Evolutionary conservation across 2,888 invertebrate species (phyloP).

Genomic region (Uropetala carovei): DNA sequence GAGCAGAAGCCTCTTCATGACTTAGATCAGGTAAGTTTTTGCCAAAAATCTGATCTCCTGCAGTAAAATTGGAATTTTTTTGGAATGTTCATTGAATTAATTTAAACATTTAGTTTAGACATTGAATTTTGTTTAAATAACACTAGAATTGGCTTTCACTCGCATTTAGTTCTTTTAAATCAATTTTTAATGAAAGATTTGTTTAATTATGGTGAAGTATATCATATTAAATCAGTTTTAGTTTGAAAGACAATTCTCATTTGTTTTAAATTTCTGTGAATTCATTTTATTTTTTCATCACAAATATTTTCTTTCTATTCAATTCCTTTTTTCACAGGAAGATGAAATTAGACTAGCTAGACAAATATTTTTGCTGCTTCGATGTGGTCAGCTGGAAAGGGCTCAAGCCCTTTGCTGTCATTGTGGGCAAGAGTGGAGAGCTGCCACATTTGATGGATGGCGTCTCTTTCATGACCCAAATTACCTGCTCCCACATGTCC

Average conservation of each 20-base stretch:
- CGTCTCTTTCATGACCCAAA: slow-evolving; percentile 91
- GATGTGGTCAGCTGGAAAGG: slow-evolving; percentile 91
- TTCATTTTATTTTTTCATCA: not conserved
- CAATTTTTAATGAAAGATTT: too few relatives aligned
- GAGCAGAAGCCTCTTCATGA: slow-evolving; percentile 89
- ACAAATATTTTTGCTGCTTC: slow-evolving; percentile 84
- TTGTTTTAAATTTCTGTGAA: not conserved
- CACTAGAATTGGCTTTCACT: too few relatives aligned
- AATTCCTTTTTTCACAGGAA: slow-evolving; percentile 75
- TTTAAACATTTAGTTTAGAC: too few relatives aligned
- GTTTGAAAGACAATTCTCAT: not conserved
- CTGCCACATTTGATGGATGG: slow-evolving; percentile 94
- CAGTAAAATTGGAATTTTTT: too few relatives aligned
- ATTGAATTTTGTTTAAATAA: too few relatives aligned
- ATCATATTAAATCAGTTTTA: not conserved
- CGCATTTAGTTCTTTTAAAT: too few relatives aligned
- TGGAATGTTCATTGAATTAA: too few relatives aligned
- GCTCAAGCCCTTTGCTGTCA: slow-evolving; percentile 90
- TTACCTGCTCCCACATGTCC: slow-evolving; percentile 75
- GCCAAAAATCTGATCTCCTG: not conserved
- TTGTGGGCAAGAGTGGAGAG: slow-evolving; percentile 94
- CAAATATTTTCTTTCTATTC: not conserved
- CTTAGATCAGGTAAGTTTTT: slow-evolving; percentile 80
- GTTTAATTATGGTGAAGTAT: too few relatives aligned
- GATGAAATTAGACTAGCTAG: slow-evolving; percentile 82